Conservation (phyloP, 2,888 invertebrate species). For the Tridacna crocea region DNA sequence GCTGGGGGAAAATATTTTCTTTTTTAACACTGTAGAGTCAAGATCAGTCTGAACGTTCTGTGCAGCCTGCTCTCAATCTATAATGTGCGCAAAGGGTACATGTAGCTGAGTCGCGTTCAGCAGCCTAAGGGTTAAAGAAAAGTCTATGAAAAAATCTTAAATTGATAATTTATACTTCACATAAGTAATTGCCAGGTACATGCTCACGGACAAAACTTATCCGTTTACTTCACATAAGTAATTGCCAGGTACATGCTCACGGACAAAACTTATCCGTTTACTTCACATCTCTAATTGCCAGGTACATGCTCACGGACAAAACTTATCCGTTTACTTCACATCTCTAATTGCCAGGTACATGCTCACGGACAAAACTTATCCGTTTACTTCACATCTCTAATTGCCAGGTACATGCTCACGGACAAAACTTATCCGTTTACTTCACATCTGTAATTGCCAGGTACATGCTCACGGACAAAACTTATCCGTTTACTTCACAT, state of each 20-base stretch:
- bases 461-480: constrained; percentile 62
- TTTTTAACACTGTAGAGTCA: too few species aligned
- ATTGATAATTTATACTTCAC: too few species aligned
- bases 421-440: constrained; percentile 59
- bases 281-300: constrained; percentile 19
- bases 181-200: constrained; percentile 46
- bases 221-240: neutral
- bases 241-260: constrained; percentile 60
- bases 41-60: too few species aligned
- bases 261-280: constrained; percentile 62
- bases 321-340: constrained; percentile 43
- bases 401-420: constrained; percentile 63
- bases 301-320: constrained; percentile 64
- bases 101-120: too few species aligned
- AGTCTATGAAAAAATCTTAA: too few species aligned
- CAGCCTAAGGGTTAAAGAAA: too few species aligned
- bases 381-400: too few species aligned
- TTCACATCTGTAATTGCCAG: constrained; percentile 34
- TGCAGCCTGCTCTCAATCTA: too few species aligned
- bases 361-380: constrained; percentile 64
- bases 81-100: too few species aligned
- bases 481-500: constrained; percentile 40
- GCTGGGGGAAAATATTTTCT: too few species aligned
- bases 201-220: constrained; percentile 63
- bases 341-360: constrained; percentile 48